Conservation (phyloP, 2,888 invertebrate species). For the Xanthia icteritia region DNA sequence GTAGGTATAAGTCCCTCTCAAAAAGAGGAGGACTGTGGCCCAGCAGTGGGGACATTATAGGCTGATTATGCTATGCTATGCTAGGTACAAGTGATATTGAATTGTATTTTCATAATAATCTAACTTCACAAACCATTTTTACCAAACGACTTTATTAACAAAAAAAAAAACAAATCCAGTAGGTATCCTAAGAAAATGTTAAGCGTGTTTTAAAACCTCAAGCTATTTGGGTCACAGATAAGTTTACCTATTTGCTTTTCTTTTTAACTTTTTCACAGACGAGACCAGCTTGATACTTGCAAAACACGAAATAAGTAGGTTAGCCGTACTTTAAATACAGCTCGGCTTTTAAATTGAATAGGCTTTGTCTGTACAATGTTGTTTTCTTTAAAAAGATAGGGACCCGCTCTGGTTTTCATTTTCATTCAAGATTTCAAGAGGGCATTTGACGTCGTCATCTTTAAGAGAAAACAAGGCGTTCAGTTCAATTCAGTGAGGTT, state of each 20-base stretch:
- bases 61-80: too few relatives aligned
- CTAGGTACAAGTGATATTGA: not conserved
- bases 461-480: not conserved
- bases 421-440: slow-evolving; percentile 15
- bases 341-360: slow-evolving; percentile 51
- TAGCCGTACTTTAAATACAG: slow-evolving; percentile 52
- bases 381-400: slow-evolving; percentile 29
- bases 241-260: slow-evolving; percentile 56
- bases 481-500: not conserved
- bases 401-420: slow-evolving; percentile 19
- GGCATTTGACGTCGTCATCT: not conserved
- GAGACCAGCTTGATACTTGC: slow-evolving; percentile 47
- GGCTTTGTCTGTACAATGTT: slow-evolving; percentile 28
- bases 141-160: slow-evolving; percentile 32
- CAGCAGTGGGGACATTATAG: too few relatives aligned
- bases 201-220: slow-evolving; percentile 53
- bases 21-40: too few relatives aligned
- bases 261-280: slow-evolving; percentile 54
- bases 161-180: slow-evolving; percentile 39
- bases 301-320: slow-evolving; percentile 61
- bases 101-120: not conserved
- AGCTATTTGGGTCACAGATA: slow-evolving; percentile 59
- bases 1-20: too few relatives aligned
- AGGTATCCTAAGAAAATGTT: slow-evolving; percentile 41
- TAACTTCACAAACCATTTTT: slow-evolving; percentile 2